Evolutionary conservation across 2,113 vertebrate genomes (phyloP), one percentile per base, ranked within the genome.

Genomic region (Thermophis baileyi): DNA sequence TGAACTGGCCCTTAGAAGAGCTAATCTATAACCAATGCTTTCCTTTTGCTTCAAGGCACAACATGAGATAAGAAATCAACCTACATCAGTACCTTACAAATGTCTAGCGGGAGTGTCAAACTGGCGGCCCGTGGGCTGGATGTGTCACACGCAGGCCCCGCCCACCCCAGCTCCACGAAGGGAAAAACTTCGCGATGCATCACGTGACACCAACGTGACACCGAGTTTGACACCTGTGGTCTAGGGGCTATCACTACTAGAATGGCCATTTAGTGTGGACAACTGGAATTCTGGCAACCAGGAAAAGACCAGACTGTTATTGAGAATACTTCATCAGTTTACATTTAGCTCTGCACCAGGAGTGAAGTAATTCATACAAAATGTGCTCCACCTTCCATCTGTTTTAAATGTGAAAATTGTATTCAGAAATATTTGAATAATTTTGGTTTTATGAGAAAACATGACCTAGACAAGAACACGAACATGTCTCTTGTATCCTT

Each of bases 21-120:
- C 16, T 24, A 16, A 20, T 2, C 30, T 85, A 12, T 7, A n/a
- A 89, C 0, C 4, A 0, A 12, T 8, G 25, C n/a, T 0, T 2
- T 55, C 86, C 30, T 25, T 22, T 89, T 46, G 40, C 40, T 0
- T 4, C 24, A 46, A 30, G 6, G 86, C 14, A 69, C 55, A 91
- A 93, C 88, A 51, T 30, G 30, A 89, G 46, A 60, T 87, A 2
- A 85, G 93, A 40, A 40, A 93, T 30, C 27, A 30, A 63, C 3
- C 57, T 63, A 25, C 27, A n/a, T 69, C 4, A 5, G 30, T 30
- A n/a, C 60, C 60, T 16, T 27, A 16, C 63, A 74, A 74, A 35
- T 74, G 30, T 74, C 63, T 10, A 49, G 49, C 49, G 9, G 49
- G 49, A 50, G 49, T 50, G 49, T 50, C 49, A 50, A 50, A 50